Evolutionary conservation across 2,888 invertebrate genomes (phyloP).

Genomic region (Teleogryllus oceanicus): DNA sequence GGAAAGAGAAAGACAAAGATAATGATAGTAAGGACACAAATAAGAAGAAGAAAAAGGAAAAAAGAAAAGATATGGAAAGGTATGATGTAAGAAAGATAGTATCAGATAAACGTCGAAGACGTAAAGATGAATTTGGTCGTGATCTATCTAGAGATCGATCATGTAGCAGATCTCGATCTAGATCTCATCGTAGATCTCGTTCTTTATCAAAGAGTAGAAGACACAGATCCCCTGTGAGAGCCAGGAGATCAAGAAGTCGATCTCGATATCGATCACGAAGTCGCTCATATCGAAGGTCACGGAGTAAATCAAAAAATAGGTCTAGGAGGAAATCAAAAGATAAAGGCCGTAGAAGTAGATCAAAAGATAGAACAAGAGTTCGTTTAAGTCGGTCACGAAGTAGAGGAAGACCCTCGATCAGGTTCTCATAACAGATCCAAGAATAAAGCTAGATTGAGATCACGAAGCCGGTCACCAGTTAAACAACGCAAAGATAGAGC

Average conservation of each 20-base stretch:
- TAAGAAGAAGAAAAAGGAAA: slow-evolving; percentile 55
- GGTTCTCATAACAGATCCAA: slow-evolving; percentile 44
- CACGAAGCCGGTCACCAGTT: slow-evolving; percentile 43
- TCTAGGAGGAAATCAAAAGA: slow-evolving; percentile 41
- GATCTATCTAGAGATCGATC: slow-evolving; percentile 58
- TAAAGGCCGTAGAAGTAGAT: slow-evolving; percentile 46
- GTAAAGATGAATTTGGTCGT: slow-evolving; percentile 75
- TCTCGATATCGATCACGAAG: slow-evolving; percentile 37
- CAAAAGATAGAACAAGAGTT: slow-evolving; percentile 45
- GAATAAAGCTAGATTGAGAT: slow-evolving; percentile 43
- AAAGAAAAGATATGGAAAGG: slow-evolving; percentile 73
- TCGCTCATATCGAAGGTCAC: slow-evolving; percentile 33
- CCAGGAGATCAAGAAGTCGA: slow-evolving; percentile 37
- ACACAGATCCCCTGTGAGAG: slow-evolving; percentile 37
- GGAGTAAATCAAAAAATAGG: slow-evolving; percentile 43
- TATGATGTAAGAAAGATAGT: slow-evolving; percentile 80
- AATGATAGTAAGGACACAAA: slow-evolving; percentile 46
- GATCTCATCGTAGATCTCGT: slow-evolving; percentile 44
- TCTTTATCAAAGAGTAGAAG: slow-evolving; percentile 42
- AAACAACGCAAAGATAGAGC: slow-evolving; percentile 41
- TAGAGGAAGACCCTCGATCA: slow-evolving; percentile 45
- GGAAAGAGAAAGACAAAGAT: slow-evolving; percentile 49
- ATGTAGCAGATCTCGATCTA: slow-evolving; percentile 41
- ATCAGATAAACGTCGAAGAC: slow-evolving; percentile 58
- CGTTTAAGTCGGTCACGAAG: slow-evolving; percentile 39